Conservation (phyloP, 2,888 invertebrate species). For the Stenodera caucasica region DNA sequence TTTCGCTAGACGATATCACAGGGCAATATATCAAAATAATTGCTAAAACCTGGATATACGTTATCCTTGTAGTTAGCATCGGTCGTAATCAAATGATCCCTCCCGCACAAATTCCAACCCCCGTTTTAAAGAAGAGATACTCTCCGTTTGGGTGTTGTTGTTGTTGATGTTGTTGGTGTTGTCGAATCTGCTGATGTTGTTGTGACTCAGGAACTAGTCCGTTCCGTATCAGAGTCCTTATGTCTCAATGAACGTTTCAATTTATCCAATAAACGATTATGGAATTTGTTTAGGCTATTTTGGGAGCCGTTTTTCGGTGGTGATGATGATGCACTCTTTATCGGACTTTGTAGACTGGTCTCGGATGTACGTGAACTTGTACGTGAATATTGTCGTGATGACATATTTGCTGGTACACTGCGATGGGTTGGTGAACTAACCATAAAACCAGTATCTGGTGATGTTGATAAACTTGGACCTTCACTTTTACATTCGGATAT, state of each 20-base stretch:
- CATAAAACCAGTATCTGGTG: constrained; percentile 64
- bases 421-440: constrained; percentile 61
- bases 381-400: constrained; percentile 63
- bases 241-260: constrained; percentile 71
- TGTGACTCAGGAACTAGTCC: constrained; percentile 59
- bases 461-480: constrained; percentile 70
- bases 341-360: constrained; percentile 66
- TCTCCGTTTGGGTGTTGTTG: not conserved
- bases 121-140: constrained; percentile 20
- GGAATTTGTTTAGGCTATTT: constrained; percentile 74
- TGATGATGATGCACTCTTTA: constrained; percentile 67
- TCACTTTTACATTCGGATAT: constrained; percentile 76
- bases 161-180: not conserved
- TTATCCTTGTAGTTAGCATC: too few species aligned
- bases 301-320: constrained; percentile 65
- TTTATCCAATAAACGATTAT: constrained; percentile 78
- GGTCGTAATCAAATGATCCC: constrained; percentile 15
- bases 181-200: not conserved
- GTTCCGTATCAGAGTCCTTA: constrained; percentile 58
- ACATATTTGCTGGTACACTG: constrained; percentile 67
- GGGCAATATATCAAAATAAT: constrained; percentile 40
- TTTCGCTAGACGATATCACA: constrained; percentile 40
- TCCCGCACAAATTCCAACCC: constrained; percentile 39
- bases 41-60: too few species aligned
- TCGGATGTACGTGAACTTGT: constrained; percentile 66